Base-by-base conservation (phyloP, 2,797 vertebrate genomes). In the Ptychobarbus kaznakovi region DNA sequence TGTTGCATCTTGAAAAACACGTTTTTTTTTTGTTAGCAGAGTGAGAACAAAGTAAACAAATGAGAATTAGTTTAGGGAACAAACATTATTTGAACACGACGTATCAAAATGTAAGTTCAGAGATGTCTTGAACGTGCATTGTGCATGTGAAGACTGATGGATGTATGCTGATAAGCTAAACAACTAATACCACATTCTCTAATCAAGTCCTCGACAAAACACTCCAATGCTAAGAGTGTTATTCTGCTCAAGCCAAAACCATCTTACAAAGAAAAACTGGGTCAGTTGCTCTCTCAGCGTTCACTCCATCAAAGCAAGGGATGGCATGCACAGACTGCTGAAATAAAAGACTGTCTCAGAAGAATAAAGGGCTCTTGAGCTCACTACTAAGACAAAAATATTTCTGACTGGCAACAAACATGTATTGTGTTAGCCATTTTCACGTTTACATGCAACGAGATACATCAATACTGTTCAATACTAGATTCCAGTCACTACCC, bases 191-290 rank as follows among this genome's bases (percentile, higher is more conserved):
- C 63, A 42, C 44, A 20, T 65, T 74, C 56, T 82, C 42, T 7
- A 82, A 65, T 25, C 42, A 63, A 25, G 22, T 79, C 13, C 46
- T 83, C 6, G 16, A 77, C 35, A 69, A 84, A 84, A 58, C 65
- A 58, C 70, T 66, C 68, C 42, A 83, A 28, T 70, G 63, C 40
- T 46, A 13, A 76, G 16, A 74, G 42, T 46, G 77, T 16, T 76
- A 35, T 61, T 81, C 22, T 38, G 77, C 76, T 80, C 70, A 53
- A 49, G 76, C 77, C 63, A 68, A 69, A 80, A 80, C 44, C 69
- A 38, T 84, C 40, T 70, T 44, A 69, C 56, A 66, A 40, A 86
- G 72, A 85, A 72, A 85, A 88, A 66, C 68, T 86, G 83, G 87
- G 80, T 87, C 86, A 81, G 20, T 25, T 51, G 25, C 78, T 85